phyloP scores from a whole-genome alignment of 2,797 vertebrate species.

The Tamandua tetradactyla region DNA sequence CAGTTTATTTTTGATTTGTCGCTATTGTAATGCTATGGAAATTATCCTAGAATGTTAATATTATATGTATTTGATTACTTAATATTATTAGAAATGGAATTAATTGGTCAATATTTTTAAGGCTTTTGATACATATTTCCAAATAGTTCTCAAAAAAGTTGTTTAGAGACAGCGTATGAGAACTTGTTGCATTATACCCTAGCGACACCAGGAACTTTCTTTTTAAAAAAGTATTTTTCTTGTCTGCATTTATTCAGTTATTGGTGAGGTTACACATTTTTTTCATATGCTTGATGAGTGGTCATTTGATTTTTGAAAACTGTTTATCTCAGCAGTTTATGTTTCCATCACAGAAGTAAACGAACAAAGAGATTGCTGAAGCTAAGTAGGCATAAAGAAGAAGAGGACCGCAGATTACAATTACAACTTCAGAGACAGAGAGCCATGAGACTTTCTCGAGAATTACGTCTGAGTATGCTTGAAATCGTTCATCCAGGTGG shows the following conservation, averaged over 20 bases:
- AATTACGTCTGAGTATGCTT: conserved; percentile 90
- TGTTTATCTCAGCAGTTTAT: conserved; percentile 17
- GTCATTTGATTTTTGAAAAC: conserved; percentile 36
- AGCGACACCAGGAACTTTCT: background rate
- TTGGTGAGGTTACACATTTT: background rate
- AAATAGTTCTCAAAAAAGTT: conserved; percentile 39
- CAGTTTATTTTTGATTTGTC: conserved; percentile 48
- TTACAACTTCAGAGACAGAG: conserved; percentile 90
- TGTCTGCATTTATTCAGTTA: conserved; percentile 35
- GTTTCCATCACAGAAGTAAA: conserved; percentile 86
- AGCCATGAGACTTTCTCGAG: conserved; percentile 92
- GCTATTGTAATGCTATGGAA: background rate
- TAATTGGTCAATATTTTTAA: conserved; percentile 36
- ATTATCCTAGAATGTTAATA: conserved; percentile 40
- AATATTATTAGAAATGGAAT: conserved; percentile 45
- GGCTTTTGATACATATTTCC: conserved; percentile 26
- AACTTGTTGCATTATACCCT: background rate
- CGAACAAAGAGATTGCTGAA: conserved; percentile 85
- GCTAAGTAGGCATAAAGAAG: conserved; percentile 86
- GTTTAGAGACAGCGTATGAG: background rate
- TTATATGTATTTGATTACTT: background rate
- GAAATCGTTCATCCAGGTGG: conserved; percentile 92
- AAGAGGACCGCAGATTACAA: conserved; percentile 89
- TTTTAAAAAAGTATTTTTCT: conserved; percentile 4
- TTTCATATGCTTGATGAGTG: conserved; percentile 46